Conservation (phyloP, 2,888 invertebrate species). For the Pyrrhia umbra region DNA sequence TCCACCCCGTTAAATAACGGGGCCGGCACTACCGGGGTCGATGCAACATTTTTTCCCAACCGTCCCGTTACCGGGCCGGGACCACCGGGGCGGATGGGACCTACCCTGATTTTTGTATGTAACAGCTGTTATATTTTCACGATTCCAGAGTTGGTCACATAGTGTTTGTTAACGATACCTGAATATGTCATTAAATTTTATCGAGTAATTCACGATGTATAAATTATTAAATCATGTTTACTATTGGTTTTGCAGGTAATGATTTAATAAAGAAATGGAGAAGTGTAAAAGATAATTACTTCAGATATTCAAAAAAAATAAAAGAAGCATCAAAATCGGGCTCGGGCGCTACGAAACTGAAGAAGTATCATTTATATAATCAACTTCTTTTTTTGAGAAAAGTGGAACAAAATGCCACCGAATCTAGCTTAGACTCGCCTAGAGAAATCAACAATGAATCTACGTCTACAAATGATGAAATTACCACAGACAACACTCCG, state of each 20-base stretch:
- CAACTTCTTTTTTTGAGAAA: constrained; percentile 52
- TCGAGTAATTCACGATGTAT: constrained; percentile 37
- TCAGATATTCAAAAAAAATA: constrained; percentile 48
- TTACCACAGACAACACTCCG: constrained; percentile 37
- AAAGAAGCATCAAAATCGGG: constrained; percentile 55
- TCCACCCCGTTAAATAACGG: too few species aligned
- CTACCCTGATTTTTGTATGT: constrained; percentile 28
- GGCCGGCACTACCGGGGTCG: too few species aligned
- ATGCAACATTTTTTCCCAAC: too few species aligned
- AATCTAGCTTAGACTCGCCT: constrained; percentile 51
- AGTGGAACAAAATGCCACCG: constrained; percentile 54
- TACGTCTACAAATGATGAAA: constrained; percentile 49
- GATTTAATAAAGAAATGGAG: constrained; percentile 42
- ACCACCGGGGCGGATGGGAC: too few species aligned
- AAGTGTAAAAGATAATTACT: constrained; percentile 45
- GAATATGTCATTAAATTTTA: constrained; percentile 38
- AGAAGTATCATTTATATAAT: constrained; percentile 51
- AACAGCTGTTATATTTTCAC: constrained; percentile 20
- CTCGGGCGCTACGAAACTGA: constrained; percentile 47
- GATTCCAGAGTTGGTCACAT: constrained; percentile 26
- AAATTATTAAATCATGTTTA: too few species aligned
- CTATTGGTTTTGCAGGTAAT: too few species aligned
- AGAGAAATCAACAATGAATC: constrained; percentile 47
- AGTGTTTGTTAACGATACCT: constrained; percentile 31
- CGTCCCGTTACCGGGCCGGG: too few species aligned